phyloP scores from a whole-genome alignment of 2,797 vertebrate genomes.

The Mormyrops boulengeri region DNA sequence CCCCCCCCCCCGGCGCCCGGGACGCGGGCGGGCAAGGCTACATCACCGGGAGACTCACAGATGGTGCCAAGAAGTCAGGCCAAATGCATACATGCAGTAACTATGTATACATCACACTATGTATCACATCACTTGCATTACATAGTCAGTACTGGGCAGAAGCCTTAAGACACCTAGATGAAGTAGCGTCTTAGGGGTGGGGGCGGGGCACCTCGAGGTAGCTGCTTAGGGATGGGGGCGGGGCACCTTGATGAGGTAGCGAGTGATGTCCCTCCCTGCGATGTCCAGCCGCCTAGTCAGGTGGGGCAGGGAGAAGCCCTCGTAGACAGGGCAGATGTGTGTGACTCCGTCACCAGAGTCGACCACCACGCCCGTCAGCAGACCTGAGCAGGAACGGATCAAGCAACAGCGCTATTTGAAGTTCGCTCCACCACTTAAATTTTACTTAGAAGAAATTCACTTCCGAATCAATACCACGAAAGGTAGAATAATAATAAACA shows the following conservation, averaged over 20 bases:
- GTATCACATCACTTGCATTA: not conserved
- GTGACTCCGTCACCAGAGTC: constrained; percentile 87
- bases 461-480: not conserved
- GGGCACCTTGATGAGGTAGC: constrained; percentile 84
- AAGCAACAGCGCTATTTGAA: not conserved
- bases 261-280: constrained; percentile 81
- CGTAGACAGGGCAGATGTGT: constrained; percentile 84
- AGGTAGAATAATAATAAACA: not conserved
- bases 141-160: not conserved
- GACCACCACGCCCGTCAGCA: constrained; percentile 80
- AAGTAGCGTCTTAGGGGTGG: not conserved
- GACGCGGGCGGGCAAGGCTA: too few species aligned
- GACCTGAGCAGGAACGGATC: constrained; percentile 49
- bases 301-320: constrained; percentile 84
- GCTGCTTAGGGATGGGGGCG: constrained; percentile 49
- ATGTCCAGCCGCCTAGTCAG: constrained; percentile 82
- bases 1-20: too few species aligned
- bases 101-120: not conserved
- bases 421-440: not conserved
- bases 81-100: not conserved
- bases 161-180: not conserved
- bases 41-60: not conserved
- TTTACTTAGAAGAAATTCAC: not conserved
- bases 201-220: constrained; percentile 74
- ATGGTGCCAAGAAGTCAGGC: not conserved